Evolutionary conservation across 2,797 vertebrate genomes (phyloP), one percentile per base, ranked within the genome.

Genomic region (Lagorchestes hirsutus): DNA sequence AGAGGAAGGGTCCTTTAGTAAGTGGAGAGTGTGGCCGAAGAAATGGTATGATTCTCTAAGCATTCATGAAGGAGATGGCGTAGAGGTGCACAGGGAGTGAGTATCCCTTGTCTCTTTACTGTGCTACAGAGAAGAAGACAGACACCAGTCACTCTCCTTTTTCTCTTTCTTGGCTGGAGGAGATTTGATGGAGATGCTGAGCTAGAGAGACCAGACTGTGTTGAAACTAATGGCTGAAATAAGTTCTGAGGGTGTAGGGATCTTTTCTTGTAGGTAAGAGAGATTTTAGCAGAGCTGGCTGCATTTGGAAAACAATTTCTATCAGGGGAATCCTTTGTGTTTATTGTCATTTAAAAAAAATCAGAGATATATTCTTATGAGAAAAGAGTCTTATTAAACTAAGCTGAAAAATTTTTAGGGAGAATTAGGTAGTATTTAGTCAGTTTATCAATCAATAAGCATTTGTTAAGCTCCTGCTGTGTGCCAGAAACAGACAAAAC

Each of bases 21-120:
- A 96, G 74, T 91, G 93, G 1, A 56, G 56, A 91, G 74, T 93
- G 93, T 94, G 91, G n/a, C 55, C 28, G 59, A 94, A 93, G 55
- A 82, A 87, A 82, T 90, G 54, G 31, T 67, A 91, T 28, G 29
- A 91, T 67, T 91, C 28, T 40, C 18, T 55, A 9, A 90, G 54
- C 54, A 91, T 94, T 91, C 67, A 22, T 40, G 54, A 67, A 29
- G 55, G 54, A 55, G 50, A 91, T 11, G 22, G 24, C 56, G 11
- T 90, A 50, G 54, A 57, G 46, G 5, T 58, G 58, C 9, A 34
- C 24, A 22, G 87, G 24, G 6, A n/a, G 87, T 94, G 31, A 54
- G 46, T 54, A 59, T 59, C 55, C 56, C 10, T 91, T 28, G 34
- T 59, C 92, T 59, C 52, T 92, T 56, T 58, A 40, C 67, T 40